Evolutionary conservation across 2,113 vertebrate genomes (phyloP), one percentile per base, ranked within the genome.

Genomic region (Beaufortia kweichowensis): DNA sequence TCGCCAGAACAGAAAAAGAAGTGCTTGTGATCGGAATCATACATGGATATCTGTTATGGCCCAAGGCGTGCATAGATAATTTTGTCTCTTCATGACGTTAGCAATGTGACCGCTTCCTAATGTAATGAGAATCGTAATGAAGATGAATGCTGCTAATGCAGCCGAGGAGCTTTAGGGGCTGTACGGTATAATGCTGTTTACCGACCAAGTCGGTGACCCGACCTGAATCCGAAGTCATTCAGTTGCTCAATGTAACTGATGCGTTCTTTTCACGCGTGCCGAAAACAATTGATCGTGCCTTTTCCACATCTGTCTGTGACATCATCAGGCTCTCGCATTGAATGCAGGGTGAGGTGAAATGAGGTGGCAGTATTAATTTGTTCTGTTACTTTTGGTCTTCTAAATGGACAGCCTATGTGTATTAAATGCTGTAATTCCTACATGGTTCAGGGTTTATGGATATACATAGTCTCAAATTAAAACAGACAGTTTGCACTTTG

Each of bases 81-180:
- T 74, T 56, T 48, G 57, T 61, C 39, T 74, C 71, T 24, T n/a
- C 57, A 48, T 48, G 71, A 60, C 71, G 43, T 73, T 61, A 71
- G 53, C 29, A 26, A 74, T 62, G 71, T 43, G 41, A 74, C 43
- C 48, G 23, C 24, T 31, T 62, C 43, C 21, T 61, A 74, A 74
- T 61, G 57, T 61, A 43, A 74, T 74, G 35, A 15, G 71, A 74
- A 39, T 26, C 48, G 71, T 48, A 61, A 74, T 74, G 71, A 62
- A 62, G 71, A 74, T n/a, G 35, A 74, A 74, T 46, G 57, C 21
- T 62, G 39, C 71, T 43, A 61, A 74, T 74, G 56, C 39, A 61
- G 46, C 26, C 19, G 29, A 61, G 11, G 56, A 60, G 31, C 28
- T 71, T 73, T 73, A 39, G 60, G 39, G 60, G 57, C 39, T 26